Evolutionary conservation across 92 coral and sea anemone genomes (phyloP).

Genomic region (Zoanthus sociatus): DNA sequence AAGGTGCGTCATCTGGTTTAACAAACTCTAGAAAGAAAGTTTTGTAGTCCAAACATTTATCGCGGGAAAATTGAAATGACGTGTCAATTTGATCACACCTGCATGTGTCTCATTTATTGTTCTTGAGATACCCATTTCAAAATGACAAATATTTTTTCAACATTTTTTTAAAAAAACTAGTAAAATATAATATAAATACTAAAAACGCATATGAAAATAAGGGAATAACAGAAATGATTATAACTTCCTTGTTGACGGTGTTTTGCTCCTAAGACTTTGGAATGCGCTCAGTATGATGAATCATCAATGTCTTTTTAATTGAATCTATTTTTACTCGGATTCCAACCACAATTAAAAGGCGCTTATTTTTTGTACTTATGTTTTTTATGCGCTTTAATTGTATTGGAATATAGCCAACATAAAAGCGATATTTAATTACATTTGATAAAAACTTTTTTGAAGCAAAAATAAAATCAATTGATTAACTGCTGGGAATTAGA

Average conservation of each 20-base stretch:
- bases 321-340: conserved; percentile 17
- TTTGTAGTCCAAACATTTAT: too few relatives aligned
- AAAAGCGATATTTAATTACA: not conserved
- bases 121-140: not conserved
- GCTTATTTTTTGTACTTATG: conserved; percentile 11
- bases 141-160: not conserved
- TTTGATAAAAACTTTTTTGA: not conserved
- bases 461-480: not conserved
- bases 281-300: conserved; percentile 31
- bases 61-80: too few relatives aligned
- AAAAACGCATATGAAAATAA: not conserved
- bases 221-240: not conserved
- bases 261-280: not conserved
- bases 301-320: conserved; percentile 11
- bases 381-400: not conserved
- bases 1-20: too few relatives aligned
- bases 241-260: conserved; percentile 15
- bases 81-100: too few relatives aligned
- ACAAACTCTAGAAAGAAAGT: too few relatives aligned
- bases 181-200: conserved; percentile 18
- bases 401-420: conserved; percentile 14
- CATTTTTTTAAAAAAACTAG: not conserved
- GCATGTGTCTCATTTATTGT: too few relatives aligned
- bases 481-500: not conserved
- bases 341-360: not conserved